Base-by-base conservation (phyloP, 1,140 invertebrate species). In the Drosophila pallidifrons region DNA sequence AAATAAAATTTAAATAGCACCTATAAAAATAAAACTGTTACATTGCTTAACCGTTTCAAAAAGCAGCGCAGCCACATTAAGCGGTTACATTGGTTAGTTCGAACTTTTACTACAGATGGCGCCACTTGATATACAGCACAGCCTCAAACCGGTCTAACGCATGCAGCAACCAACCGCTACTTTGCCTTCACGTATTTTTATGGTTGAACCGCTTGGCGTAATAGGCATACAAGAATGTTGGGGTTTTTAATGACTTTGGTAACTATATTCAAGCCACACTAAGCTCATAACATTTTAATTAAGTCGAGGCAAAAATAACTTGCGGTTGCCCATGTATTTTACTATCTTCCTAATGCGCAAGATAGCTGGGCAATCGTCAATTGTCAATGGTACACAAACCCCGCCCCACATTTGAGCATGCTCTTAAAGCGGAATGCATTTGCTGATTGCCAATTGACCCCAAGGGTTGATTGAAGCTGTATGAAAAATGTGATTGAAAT, bases 21-120 rank as follows among this genome's bases (percentile, higher is more conserved):
- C 35, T 7, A 38, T 2, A 10, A 38, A 38, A 10, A 10, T 16
- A 6, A 16, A 20, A 47, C 46, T 7, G 13, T 16, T 47, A 25
- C 46, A 4, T 0, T 3, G 13, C 2, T 5, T 32, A 35, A 32
- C 58, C 58, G 58, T 60, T 60, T 60, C 13, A 16, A 1, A 7
- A 8, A 28, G 4, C 5, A 28, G 32, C 25, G 20, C 11, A 30
- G 0, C 32, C 4, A 8, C 52, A 49, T 30, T 8, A 60, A 68
- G 59, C 46, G 46, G 57, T 52, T 60, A 52, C 4, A 10, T 0
- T 11, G 0, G 0, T n/a, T 4, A 5, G n/a, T 15, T n/a, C 3
- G 20, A 0, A 49, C 35, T 38, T 38, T 38, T 38, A 49, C 69
- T 2, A 1, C 5, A 71, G 69, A 46, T 57, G 69, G 43, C 61